Conservation (phyloP, 37 sponge, comb jelly and placozoan genomes). For the Hexactinellida sp. region DNA sequence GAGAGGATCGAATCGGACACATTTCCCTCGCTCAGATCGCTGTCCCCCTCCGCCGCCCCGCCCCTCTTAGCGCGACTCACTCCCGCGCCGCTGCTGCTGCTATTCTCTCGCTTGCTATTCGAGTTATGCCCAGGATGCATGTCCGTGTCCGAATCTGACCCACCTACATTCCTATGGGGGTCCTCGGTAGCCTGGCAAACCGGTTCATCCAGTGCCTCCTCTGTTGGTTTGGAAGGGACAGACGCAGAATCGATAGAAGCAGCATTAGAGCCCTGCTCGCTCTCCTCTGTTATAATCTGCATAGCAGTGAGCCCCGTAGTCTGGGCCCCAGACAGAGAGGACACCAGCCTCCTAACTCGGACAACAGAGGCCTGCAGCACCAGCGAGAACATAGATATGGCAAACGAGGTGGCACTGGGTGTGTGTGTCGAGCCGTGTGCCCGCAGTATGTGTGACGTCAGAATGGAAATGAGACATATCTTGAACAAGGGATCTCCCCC, state of each 20-base stretch:
- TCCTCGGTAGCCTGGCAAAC: background rate
- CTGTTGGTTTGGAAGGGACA: too few species aligned
- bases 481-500: constrained; percentile 47
- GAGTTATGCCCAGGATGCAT: too few species aligned
- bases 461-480: constrained; percentile 39
- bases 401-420: constrained; percentile 33
- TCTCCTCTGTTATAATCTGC: background rate
- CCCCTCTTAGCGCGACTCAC: background rate
- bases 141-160: background rate
- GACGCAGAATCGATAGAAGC: background rate
- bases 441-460: constrained; percentile 56
- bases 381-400: constrained; percentile 56
- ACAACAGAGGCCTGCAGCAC: constrained; percentile 9
- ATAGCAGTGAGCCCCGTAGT: background rate
- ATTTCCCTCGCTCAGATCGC: constrained; percentile 22
- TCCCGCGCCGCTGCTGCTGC: background rate
- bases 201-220: too few species aligned
- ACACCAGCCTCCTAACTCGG: background rate
- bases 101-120: background rate
- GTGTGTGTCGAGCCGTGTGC: constrained; percentile 58
- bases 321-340: background rate
- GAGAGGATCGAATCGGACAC: background rate
- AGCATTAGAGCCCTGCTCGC: background rate
- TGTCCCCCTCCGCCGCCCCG: background rate
- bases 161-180: background rate